Base-by-base conservation (phyloP, 2,113 vertebrate genomes). In the Condylura cristata region DNA sequence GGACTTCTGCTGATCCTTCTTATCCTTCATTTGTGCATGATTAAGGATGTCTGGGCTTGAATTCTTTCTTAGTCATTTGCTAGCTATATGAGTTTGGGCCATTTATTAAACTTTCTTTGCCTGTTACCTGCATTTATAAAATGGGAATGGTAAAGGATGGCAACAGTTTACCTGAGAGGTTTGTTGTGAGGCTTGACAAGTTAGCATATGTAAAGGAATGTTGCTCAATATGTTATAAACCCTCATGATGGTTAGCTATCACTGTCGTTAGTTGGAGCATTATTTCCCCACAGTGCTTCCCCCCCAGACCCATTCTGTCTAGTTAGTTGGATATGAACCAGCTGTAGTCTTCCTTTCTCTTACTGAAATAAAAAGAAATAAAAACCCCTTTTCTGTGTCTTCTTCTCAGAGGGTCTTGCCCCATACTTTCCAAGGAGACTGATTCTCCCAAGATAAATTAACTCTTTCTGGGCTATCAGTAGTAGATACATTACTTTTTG, bases 401-500 rank as follows among this genome's bases (percentile, higher is more conserved):
- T 94, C 26, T 80, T 66, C 93, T 92, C 44, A 58, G 48, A 65
- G 41, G 51, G 8, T 10, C 24, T 60, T 89, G 18, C 22, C 86
- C 22, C 89, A 22, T 71, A 66, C 10, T n/a, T 89, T 51, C 12
- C 68, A 91, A 82, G 34, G 20, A 58, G 46, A 88, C 16, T 93
- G 32, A 80, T 70, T 14, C 26, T 89, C 89, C 17, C 10, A 89
- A 61, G 34, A 74, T 56, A 58, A 90, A 86, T 83, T 16, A 93
- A 61, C 32, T 83, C 7, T 82, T 46, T 89, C 48, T 89, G 17
- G 22, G 28, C 8, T 89, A 51, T 76, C 80, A 75, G 20, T 63
- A 82, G 56, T 58, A 66, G 82, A 61, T 91, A 61, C 32, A 48
- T 95, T 95, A 78, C 9, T n/a, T 61, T 85, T 58, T 12, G 87